Percentiles rank a stretch among this genome's conserved stretches.
phyloP scores from a whole-genome alignment of 2,113 vertebrate species.

The Condylura cristata region DNA sequence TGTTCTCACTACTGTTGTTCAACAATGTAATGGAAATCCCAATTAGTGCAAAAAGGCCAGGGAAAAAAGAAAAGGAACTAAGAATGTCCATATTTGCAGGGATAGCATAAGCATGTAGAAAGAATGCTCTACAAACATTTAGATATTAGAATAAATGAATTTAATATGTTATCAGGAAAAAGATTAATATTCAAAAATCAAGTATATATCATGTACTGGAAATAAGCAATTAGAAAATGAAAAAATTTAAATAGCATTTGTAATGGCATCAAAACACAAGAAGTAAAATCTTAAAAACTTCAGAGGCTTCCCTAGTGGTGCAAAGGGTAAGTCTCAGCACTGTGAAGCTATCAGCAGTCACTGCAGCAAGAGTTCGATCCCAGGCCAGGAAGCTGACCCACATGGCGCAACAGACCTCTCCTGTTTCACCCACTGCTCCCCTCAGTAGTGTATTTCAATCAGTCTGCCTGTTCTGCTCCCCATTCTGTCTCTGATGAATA shows the following conservation, averaged over 20 bases:
- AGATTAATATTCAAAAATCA: neutral
- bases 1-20: neutral
- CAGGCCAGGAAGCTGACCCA: no score
- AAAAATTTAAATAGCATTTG: constrained; percentile 21
- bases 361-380: no score
- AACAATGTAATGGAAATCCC: neutral
- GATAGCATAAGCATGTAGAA: neutral
- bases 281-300: no score
- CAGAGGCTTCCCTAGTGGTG: no score
- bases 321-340: no score
- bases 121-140: neutral
- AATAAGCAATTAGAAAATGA: constrained; percentile 16
- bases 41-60: neutral
- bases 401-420: no score
- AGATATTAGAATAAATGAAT: constrained; percentile 29
- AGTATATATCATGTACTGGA: neutral
- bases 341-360: no score
- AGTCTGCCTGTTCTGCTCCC: no score
- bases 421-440: no score
- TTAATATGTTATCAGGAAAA: constrained; percentile 14
- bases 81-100: neutral
- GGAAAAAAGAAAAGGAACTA: neutral
- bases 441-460: no score
- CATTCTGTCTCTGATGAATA: no score
- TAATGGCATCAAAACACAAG: constrained; percentile 9